Conservation (phyloP, 2,888 invertebrate genomes). For the Germaria angustata region DNA sequence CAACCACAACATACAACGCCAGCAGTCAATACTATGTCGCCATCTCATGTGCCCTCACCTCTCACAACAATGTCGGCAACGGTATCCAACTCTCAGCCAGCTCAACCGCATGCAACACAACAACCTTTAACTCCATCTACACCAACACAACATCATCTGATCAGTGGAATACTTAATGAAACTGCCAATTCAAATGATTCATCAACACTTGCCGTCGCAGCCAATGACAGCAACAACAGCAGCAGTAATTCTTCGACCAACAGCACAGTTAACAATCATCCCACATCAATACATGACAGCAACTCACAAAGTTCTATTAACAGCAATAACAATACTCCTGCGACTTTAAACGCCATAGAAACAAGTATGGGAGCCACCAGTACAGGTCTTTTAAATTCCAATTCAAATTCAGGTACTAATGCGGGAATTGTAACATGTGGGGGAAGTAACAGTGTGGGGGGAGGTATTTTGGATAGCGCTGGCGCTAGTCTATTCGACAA, state of each 20-base stretch:
- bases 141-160: constrained; percentile 73
- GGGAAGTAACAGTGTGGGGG: constrained; percentile 70
- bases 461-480: constrained; percentile 69
- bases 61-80: constrained; percentile 50
- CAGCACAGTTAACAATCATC: constrained; percentile 79
- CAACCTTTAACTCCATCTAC: constrained; percentile 71
- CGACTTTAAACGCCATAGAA: constrained; percentile 60
- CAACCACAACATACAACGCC: constrained; percentile 72
- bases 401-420: constrained; percentile 75
- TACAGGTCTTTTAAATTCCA: constrained; percentile 73
- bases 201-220: constrained; percentile 77
- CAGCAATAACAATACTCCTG: constrained; percentile 70
- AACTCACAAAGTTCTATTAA: constrained; percentile 79
- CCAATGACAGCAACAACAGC: constrained; percentile 79
- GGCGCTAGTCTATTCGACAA: constrained; percentile 76
- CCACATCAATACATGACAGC: constrained; percentile 79
- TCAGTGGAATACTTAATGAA: constrained; percentile 76
- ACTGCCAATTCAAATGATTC: constrained; percentile 80
- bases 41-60: constrained; percentile 67
- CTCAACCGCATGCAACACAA: constrained; percentile 67
- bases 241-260: constrained; percentile 79
- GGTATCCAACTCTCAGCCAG: constrained; percentile 62
- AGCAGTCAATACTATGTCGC: constrained; percentile 61
- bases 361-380: constrained; percentile 68
- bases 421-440: constrained; percentile 66